These are phyloP conservation scores for Muscicapa adusta DNA, from an alignment of 2,113 vertebrate genomes.

Conservation along the genomic window DNA sequence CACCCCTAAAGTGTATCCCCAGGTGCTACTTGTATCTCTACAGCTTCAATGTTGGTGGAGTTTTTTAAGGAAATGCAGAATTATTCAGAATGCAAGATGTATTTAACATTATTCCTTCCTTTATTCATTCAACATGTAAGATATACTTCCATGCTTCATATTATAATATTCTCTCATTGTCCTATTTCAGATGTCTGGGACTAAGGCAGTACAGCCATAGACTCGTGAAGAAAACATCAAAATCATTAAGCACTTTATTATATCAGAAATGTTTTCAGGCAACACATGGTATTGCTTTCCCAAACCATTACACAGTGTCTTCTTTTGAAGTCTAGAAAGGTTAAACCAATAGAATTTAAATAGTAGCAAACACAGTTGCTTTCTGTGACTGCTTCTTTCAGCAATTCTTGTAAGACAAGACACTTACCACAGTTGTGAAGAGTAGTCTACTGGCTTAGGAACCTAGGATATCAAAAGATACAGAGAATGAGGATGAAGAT, in stretches of 20 bases:
- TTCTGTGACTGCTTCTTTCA: neutral
- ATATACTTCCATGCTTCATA: neutral
- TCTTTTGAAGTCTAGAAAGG: neutral
- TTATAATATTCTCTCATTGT: neutral
- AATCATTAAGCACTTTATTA: neutral
- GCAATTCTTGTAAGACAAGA: neutral
- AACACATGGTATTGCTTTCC: neutral
- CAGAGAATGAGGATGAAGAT: constrained; percentile 32
- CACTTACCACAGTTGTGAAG: constrained; percentile 88
- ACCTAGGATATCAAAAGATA: constrained; percentile 75
- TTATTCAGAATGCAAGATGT: neutral
- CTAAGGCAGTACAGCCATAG: neutral
- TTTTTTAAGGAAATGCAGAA: neutral
- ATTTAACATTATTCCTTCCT: neutral
- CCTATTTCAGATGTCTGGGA: neutral
- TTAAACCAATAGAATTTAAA: neutral
- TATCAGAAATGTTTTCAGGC: neutral
- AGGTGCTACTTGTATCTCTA: neutral
- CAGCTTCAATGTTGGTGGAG: accelerated
- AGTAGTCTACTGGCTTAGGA: constrained; percentile 93
- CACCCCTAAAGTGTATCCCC: neutral
- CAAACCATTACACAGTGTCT: neutral
- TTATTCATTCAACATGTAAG: neutral
- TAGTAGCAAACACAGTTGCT: neutral
- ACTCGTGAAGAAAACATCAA: neutral